A percentile compares a stretch with the other conserved stretches of the same genome.
phyloP scores from a whole-genome alignment of 2,113 vertebrate genomes.

The Alectura lathami region DNA sequence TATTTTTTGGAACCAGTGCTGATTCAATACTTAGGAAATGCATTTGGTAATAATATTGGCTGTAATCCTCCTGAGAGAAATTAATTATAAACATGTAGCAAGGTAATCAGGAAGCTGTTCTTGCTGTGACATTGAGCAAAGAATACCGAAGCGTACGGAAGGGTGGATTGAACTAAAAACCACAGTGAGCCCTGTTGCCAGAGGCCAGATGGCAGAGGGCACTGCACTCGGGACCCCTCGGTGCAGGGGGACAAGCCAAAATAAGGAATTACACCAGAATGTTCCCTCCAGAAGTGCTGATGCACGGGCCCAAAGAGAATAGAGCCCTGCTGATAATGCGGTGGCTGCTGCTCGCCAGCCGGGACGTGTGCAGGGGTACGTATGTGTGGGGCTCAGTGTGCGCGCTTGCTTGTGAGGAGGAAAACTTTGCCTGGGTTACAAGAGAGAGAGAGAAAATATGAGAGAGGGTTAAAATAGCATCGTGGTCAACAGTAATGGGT shows the following conservation, averaged over 20 bases:
- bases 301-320: neutral
- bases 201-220: neutral
- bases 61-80: constrained; percentile 48
- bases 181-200: fast-evolving
- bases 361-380: too few relatives aligned
- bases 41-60: constrained; percentile 57
- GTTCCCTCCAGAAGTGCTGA: fast-evolving
- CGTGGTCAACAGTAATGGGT: neutral
- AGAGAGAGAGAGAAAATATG: neutral
- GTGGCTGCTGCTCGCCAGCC: neutral
- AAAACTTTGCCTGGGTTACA: neutral
- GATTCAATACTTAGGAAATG: constrained; percentile 40
- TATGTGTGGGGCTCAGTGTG: fast-evolving
- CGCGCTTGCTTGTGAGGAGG: neutral
- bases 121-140: constrained; percentile 55
- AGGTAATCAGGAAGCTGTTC: constrained; percentile 37
- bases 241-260: neutral
- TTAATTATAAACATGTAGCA: constrained; percentile 59
- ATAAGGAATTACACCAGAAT: neutral
- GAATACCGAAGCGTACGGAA: constrained; percentile 1
- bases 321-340: neutral
- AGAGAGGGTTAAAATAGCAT: fast-evolving
- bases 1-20: constrained; percentile 34
- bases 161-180: neutral
- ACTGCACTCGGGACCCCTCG: neutral